Percentiles rank a stretch among this genome's conserved stretches.
Evolutionary conservation across 2,797 vertebrate species (phyloP).

Genomic region (Meda fulgida): DNA sequence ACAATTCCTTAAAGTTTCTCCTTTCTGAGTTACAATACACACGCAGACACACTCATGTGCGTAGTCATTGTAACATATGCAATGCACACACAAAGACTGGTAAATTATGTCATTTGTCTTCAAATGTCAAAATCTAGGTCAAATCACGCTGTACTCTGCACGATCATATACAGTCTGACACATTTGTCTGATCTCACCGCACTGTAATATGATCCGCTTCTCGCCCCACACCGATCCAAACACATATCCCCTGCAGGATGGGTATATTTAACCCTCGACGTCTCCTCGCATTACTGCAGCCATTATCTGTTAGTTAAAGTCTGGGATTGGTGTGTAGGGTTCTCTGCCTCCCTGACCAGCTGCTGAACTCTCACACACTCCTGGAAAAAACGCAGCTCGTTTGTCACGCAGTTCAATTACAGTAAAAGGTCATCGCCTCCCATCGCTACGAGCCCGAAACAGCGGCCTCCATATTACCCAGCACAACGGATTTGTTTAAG

Average conservation of each 20-base stretch:
- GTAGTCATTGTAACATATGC: conserved; percentile 24
- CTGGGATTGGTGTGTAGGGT: conserved; percentile 78
- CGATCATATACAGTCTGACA: conserved; percentile 15
- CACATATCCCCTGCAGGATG: conserved; percentile 57
- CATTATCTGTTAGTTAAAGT: conserved; percentile 86
- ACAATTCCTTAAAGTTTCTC: neutral
- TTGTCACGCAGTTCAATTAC: conserved; percentile 86
- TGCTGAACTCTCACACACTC: conserved; percentile 82
- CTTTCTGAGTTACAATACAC: conserved; percentile 43
- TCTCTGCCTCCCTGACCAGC: conserved; percentile 78
- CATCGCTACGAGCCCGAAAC: conserved; percentile 83
- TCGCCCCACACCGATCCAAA: conserved; percentile 47
- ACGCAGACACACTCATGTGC: conserved; percentile 6
- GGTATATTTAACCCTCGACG: conserved; percentile 64
- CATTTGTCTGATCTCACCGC: conserved; percentile 42
- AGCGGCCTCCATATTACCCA: conserved; percentile 66
- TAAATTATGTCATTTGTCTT: conserved; percentile 67
- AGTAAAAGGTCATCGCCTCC: conserved; percentile 87
- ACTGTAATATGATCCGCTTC: conserved; percentile 41
- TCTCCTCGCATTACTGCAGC: conserved; percentile 70
- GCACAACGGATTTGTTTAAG: conserved; percentile 80
- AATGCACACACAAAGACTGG: conserved; percentile 36
- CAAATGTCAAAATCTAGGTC: conserved; percentile 63
- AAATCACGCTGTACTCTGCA: conserved; percentile 56
- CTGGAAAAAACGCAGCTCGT: conserved; percentile 84